Evolutionary conservation across 2,113 vertebrate genomes (phyloP).

Genomic region (Triplophysa siluroides): DNA sequence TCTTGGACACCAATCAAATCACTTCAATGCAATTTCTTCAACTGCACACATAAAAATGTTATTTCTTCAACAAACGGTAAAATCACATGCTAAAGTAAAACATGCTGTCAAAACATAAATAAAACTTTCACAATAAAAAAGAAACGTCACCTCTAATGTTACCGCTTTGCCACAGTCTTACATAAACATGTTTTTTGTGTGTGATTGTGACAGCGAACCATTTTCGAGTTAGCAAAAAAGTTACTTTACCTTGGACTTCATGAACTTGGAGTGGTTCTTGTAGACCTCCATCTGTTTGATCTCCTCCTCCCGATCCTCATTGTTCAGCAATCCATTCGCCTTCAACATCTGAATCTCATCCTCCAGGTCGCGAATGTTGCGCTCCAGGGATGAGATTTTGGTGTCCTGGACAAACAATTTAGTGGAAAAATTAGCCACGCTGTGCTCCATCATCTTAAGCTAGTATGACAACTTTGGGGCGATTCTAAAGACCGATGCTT

Average conservation of each 20-base stretch:
- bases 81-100: background rate
- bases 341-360: conserved; percentile 99
- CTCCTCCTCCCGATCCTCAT: conserved; percentile 96
- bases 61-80: background rate
- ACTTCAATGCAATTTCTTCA: background rate
- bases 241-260: conserved; percentile 95
- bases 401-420: conserved; percentile 85
- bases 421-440: conserved; percentile 59
- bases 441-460: conserved; percentile 57
- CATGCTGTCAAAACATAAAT: background rate
- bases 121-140: no score
- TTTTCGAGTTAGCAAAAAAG: background rate
- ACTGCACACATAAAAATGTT: no score
- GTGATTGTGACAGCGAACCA: background rate
- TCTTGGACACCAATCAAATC: background rate
- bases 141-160: no score
- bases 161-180: no score
- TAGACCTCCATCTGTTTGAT: conserved; percentile 99
- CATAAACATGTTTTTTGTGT: no score
- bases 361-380: conserved; percentile 97
- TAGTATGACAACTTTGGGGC: conserved; percentile 5
- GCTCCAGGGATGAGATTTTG: conserved; percentile 97
- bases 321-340: conserved; percentile 92
- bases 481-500: background rate
- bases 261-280: conserved; percentile 99